Base-by-base conservation (phyloP, 1,140 invertebrate genomes). In the Maconellicoccus hirsutus region DNA sequence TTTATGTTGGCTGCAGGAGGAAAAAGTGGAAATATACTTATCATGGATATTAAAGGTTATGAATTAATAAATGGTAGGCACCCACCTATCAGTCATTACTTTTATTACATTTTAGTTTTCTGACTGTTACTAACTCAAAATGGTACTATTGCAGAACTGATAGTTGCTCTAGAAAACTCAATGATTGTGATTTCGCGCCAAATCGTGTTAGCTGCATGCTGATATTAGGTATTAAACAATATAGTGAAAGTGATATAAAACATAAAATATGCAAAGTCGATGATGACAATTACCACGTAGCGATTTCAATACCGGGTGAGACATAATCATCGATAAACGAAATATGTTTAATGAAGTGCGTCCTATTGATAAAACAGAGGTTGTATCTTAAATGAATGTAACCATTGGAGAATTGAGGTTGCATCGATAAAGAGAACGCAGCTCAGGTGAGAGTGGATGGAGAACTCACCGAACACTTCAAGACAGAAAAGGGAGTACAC, bases 401-500 rank as follows among this genome's bases (percentile, higher is more conserved):
- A n/a, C n/a, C n/a, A n/a, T n/a, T n/a, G n/a, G n/a, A n/a, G n/a
- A n/a, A n/a, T n/a, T n/a, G n/a, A n/a, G n/a, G n/a, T n/a, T n/a
- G n/a, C n/a, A n/a, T n/a, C n/a, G n/a, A 52, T 16, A 19, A 52
- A 16, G n/a, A 52, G 6, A 52, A 52, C 42, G 16, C n/a, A 33
- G 29, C 29, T 3, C 29, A 33, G 29, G 29, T 33, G 29, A 33
- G 12, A 12, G 29, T 33, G 12, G 29, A 33, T 6, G 29, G 29
- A 12, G 29, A 33, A 33, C 29, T 33, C 3, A 33, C 29, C 4
- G 29, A 33, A 6, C 29, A 33, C 23, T 72, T 75, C 14, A 27
- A 70, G 72, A 76, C 74, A 38, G 71, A 52, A 42, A 70, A 74
- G 69, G 76, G 75, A 22, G 75, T 77, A 7, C 72, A 75, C 14